Percentiles rank a stretch among this genome's conserved stretches.
Evolutionary conservation across 2,888 invertebrate genomes (phyloP).

Genomic region (Lymantria monacha): DNA sequence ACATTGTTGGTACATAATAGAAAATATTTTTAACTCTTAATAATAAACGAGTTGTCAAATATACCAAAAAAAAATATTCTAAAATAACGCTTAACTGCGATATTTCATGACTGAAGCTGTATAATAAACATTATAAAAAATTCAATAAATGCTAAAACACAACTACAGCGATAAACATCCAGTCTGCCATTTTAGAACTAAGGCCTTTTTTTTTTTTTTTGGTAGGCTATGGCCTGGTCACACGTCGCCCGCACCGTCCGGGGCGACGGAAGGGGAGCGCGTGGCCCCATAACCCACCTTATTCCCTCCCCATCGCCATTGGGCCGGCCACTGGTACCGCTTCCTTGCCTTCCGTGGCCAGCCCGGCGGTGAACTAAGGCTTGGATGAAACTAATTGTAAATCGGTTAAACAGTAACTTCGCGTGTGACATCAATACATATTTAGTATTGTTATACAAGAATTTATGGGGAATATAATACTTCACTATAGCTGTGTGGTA

Average conservation of each 20-base stretch:
- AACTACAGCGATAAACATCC: constrained; percentile 22
- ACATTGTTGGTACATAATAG: not conserved
- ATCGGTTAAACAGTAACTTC: constrained; percentile 48
- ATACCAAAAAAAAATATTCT: constrained; percentile 1
- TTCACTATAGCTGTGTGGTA: too few species aligned
- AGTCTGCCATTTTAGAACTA: constrained; percentile 31
- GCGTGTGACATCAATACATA: constrained; percentile 47
- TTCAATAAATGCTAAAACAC: constrained; percentile 17
- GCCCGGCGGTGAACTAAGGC: too few species aligned
- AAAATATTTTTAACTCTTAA: constrained; percentile 1
- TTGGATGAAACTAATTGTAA: constrained; percentile 42
- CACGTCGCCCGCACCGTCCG: too few species aligned
- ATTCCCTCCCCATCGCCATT: too few species aligned
- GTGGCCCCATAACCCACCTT: too few species aligned
- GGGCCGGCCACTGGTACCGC: too few species aligned
- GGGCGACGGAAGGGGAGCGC: too few species aligned
- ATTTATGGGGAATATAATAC: constrained; percentile 13
- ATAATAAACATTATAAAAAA: constrained; percentile 18
- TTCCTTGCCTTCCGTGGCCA: too few species aligned
- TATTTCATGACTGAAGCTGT: constrained; percentile 14
- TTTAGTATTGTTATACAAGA: constrained; percentile 29
- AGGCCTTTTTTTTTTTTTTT: too few species aligned
- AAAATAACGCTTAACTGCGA: constrained; percentile 5
- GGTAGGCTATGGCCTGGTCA: too few species aligned
- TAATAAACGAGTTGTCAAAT: constrained; percentile 5